These are phyloP conservation scores for Steinernema hermaphroditum DNA, from an alignment of 2,888 invertebrate species.

Conservation along the genomic window DNA sequence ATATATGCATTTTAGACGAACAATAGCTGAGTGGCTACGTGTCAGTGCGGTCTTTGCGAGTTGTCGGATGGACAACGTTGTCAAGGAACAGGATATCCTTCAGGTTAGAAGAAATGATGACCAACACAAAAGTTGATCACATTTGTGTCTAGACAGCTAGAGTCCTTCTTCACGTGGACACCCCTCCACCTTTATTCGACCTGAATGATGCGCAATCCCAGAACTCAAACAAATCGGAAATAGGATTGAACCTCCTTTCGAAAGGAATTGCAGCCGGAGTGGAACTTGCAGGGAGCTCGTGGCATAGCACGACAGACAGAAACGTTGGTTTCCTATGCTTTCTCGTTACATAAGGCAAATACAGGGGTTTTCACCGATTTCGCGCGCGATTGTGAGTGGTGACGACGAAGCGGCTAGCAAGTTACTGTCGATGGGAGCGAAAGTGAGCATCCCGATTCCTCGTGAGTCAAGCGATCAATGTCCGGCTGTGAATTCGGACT, in stretches of 20 bases:
- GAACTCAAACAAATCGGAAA: neutral
- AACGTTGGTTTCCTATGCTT: neutral
- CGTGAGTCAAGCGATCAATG: constrained; percentile 26
- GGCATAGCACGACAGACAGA: constrained; percentile 11
- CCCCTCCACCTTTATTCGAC: constrained; percentile 38
- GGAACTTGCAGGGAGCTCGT: neutral
- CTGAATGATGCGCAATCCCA: neutral
- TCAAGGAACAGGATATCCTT: constrained; percentile 37
- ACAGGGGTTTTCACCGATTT: constrained; percentile 10
- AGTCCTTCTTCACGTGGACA: constrained; percentile 36
- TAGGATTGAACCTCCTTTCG: neutral
- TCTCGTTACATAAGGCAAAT: too few relatives aligned
- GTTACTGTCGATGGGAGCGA: constrained; percentile 30
- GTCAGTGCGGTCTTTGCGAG: constrained; percentile 41
- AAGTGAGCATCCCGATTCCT: constrained; percentile 37
- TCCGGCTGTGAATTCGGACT: constrained; percentile 37
- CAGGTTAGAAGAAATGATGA: constrained; percentile 40
- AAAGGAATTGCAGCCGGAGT: neutral
- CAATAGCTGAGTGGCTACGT: constrained; percentile 44
- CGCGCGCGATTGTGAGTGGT: neutral
- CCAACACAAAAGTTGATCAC: neutral
- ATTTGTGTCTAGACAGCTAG: constrained; percentile 38
- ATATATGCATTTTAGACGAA: constrained; percentile 32
- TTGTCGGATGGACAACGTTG: constrained; percentile 35
- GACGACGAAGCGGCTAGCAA: constrained; percentile 24